These are phyloP conservation scores for Zeugodacus cucurbitae DNA, from an alignment of 1,140 invertebrate genomes.

Conservation along the genomic window DNA sequence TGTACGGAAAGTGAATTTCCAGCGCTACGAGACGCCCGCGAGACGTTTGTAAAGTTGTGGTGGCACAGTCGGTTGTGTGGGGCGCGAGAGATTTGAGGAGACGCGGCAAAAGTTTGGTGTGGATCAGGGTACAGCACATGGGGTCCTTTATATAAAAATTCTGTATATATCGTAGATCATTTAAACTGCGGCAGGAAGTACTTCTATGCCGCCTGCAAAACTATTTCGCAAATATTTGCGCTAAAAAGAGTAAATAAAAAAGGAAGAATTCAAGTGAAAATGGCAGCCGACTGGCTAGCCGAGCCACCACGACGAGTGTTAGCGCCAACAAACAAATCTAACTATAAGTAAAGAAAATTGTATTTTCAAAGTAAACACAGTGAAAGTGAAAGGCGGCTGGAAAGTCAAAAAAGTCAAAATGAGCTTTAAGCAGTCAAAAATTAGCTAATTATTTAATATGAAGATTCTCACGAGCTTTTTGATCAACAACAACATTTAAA, in stretches of 20 bases:
- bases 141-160: no score
- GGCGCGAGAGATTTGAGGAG: background rate
- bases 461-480: background rate
- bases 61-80: background rate
- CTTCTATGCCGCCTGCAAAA: background rate
- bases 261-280: background rate
- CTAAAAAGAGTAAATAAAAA: background rate
- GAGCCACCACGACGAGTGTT: background rate
- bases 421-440: background rate
- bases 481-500: no score
- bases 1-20: conserved; percentile 20
- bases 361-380: conserved; percentile 8
- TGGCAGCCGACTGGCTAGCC: conserved; percentile 11
- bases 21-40: background rate
- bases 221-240: background rate
- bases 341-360: background rate
- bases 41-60: background rate
- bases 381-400: conserved; percentile 5
- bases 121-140: background rate
- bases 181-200: background rate
- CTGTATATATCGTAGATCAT: background rate
- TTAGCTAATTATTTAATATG: background rate
- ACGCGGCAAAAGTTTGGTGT: background rate
- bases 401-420: background rate
- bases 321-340: background rate